Base-by-base conservation (phyloP, 2,797 vertebrate species). In the Syngnathus acus region DNA sequence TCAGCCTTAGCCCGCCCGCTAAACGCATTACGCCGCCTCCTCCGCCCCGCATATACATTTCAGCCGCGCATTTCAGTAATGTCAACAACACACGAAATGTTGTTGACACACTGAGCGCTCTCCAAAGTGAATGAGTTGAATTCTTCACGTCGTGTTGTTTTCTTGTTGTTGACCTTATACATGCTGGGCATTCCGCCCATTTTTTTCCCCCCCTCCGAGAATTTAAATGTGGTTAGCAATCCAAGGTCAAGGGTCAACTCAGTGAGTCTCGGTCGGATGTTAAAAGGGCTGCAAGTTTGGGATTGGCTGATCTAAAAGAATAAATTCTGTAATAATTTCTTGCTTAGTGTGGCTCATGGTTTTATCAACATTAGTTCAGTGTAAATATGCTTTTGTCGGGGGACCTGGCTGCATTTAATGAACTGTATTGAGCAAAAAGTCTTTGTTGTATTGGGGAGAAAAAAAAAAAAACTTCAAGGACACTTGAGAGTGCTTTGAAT, bases 101-200 rank as follows among this genome's bases (percentile, higher is more conserved):
- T 71, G 76, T 78, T 82, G 64, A 70, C 45, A 16, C 32, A 54
- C 48, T 16, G 16, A 1, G 43, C 64, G 62, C 50, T 62, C 62
- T 69, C 71, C 62, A 59, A 66, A 48, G 63, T 5, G 17, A 26
- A 32, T 10, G 42, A 73, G 62, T 62, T 65, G 47, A 68, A 65
- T 66, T 65, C 68, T 72, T 76, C 65, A 59, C 68, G 8, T 66
- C 47, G 65, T 57, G 57, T 81, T 80, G 74, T 73, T 67, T 72
- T 69, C 53, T 43, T 1, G 8, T 69, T 81, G 74, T 81, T 84
- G 77, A 68, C 72, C 50, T 17, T 62, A 62, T 45, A 37, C 74
- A 75, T 84, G 78, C 68, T 79, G 63, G n/a, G 72, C 82, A 84
- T 85, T 81, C 77, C 72, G 75, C 58, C 26, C 65, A 66, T 65